Conservation (phyloP, 2,113 vertebrate genomes). For the Epinephelus cyanopodus region DNA sequence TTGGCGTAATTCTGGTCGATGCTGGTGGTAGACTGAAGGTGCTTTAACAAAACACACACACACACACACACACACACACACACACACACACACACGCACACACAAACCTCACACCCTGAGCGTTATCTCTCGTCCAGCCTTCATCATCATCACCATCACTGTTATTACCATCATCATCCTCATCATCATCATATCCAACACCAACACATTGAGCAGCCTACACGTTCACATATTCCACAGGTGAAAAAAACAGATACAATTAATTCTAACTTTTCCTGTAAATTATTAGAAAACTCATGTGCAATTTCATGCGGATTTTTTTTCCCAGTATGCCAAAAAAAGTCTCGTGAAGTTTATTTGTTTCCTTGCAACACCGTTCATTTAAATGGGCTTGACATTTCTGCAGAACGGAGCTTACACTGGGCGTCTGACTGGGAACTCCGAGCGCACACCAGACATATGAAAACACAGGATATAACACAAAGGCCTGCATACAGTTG, state of each 20-base stretch:
- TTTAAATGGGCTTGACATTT: constrained; percentile 27
- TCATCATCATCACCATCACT: constrained; percentile 43
- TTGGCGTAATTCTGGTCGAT: constrained; percentile 68
- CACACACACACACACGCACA: constrained; percentile 57
- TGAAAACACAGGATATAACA: background rate
- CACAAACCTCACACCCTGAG: constrained; percentile 62
- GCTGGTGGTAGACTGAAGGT: constrained; percentile 70
- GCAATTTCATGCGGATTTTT: background rate
- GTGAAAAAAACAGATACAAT: constrained; percentile 43
- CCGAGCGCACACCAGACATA: background rate
- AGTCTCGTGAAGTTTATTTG: background rate
- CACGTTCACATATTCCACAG: constrained; percentile 57
- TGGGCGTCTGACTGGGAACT: background rate
- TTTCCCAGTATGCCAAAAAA: background rate
- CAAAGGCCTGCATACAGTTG: background rate
- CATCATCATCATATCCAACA: constrained; percentile 49
- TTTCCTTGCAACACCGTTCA: background rate
- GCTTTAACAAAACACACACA: constrained; percentile 64
- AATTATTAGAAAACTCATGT: constrained; percentile 11
- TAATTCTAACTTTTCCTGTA: background rate
- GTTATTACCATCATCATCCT: constrained; percentile 27
- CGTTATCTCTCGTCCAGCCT: constrained; percentile 52
- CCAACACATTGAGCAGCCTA: constrained; percentile 30
- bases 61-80: constrained; percentile 58
- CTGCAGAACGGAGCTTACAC: constrained; percentile 10